phyloP scores from a whole-genome alignment of 1,140 invertebrate genomes.

The Rhyzopertha dominica region DNA sequence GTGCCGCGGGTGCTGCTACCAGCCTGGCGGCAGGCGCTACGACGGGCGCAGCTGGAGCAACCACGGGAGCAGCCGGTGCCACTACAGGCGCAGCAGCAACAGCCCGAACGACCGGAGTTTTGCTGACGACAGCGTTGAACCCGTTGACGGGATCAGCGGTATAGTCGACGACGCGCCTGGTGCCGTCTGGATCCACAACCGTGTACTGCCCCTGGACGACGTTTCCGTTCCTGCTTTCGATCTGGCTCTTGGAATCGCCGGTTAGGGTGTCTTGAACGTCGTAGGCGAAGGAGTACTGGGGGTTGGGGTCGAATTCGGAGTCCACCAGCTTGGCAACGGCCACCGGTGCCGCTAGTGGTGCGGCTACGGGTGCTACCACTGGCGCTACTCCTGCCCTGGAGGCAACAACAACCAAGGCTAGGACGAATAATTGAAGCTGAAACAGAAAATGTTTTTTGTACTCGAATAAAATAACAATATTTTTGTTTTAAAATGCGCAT shows the following conservation, averaged over 20 bases:
- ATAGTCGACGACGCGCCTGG: slow-evolving; percentile 60
- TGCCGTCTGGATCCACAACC: slow-evolving; percentile 57
- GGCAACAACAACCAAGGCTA: slow-evolving; percentile 32
- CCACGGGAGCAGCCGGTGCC: slow-evolving; percentile 33
- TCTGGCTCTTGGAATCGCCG: slow-evolving; percentile 56
- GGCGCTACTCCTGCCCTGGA: slow-evolving; percentile 43
- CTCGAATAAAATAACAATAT: no score
- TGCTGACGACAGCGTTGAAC: slow-evolving; percentile 56
- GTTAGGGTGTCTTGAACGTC: slow-evolving; percentile 55
- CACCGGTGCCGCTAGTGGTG: slow-evolving; percentile 33
- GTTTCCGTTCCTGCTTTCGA: slow-evolving; percentile 56
- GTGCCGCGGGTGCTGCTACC: slow-evolving; percentile 33
- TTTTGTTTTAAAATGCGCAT: no score
- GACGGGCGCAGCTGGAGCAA: slow-evolving; percentile 26
- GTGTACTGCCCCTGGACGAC: slow-evolving; percentile 62
- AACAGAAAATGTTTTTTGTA: no score
- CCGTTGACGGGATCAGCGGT: slow-evolving; percentile 57
- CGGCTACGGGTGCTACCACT: slow-evolving; percentile 12
- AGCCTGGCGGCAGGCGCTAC: slow-evolving; percentile 37
- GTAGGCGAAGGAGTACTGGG: slow-evolving; percentile 55
- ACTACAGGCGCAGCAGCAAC: slow-evolving; percentile 41
- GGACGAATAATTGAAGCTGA: no score
- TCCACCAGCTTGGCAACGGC: slow-evolving; percentile 44
- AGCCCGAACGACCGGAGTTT: slow-evolving; percentile 48
- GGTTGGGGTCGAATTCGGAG: slow-evolving; percentile 51